These are phyloP conservation scores for Fistularia commersonii DNA, from an alignment of 2,797 vertebrate genomes.

Conservation along the genomic window DNA sequence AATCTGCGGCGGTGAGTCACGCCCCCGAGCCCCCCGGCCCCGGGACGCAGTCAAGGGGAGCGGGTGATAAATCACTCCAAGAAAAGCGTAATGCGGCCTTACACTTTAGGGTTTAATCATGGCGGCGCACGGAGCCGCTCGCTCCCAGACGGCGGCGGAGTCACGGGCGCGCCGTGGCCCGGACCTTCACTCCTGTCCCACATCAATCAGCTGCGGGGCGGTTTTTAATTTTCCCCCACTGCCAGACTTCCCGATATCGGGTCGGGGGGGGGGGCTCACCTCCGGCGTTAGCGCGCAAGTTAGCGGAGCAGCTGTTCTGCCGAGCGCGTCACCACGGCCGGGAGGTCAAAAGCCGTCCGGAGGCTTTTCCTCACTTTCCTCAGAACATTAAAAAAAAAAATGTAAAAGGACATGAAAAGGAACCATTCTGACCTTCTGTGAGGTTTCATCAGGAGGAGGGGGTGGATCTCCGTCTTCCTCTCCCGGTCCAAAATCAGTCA, in stretches of 20 bases:
- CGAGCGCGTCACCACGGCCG: not conserved
- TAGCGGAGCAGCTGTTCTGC: constrained; percentile 51
- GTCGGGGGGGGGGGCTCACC: constrained; percentile 30
- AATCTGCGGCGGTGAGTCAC: constrained; percentile 49
- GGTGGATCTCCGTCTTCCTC: too few relatives aligned
- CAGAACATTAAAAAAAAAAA: too few relatives aligned
- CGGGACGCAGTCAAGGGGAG: constrained; percentile 70
- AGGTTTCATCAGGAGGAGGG: too few relatives aligned
- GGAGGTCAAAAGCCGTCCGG: too few relatives aligned
- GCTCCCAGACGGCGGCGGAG: constrained; percentile 44
- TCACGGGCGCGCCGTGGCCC: constrained; percentile 48
- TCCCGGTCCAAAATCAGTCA: too few relatives aligned
- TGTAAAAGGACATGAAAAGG: too few relatives aligned
- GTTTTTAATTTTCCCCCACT: constrained; percentile 48
- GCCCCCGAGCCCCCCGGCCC: constrained; percentile 10
- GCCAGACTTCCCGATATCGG: constrained; percentile 18
- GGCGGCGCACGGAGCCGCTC: constrained; percentile 53
- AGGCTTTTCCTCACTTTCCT: too few relatives aligned
- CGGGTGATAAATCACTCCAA: constrained; percentile 62
- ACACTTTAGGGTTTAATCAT: constrained; percentile 66
- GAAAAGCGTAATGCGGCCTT: constrained; percentile 68
- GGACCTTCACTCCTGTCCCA: constrained; percentile 64
- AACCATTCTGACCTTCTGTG: too few relatives aligned
- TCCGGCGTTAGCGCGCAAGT: constrained; percentile 67
- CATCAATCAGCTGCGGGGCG: constrained; percentile 52